A percentile compares a stretch with the other conserved stretches of the same genome.
phyloP scores from a whole-genome alignment of 2,797 vertebrate genomes.

The Macroramphosus scolopax region DNA sequence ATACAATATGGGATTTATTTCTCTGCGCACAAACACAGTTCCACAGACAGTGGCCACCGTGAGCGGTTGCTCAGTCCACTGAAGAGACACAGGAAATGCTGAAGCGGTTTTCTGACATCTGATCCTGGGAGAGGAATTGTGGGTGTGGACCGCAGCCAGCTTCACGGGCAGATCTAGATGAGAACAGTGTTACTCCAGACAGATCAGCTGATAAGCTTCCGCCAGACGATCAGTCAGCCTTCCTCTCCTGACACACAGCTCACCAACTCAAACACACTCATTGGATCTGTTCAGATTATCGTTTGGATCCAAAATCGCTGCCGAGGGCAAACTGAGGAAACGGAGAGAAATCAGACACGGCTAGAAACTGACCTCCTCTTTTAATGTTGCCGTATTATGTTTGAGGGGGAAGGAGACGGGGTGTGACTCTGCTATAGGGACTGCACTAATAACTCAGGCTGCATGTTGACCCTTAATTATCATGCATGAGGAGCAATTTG shows the following conservation, averaged over 20 bases:
- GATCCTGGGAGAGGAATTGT: conserved; percentile 51
- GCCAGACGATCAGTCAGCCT: conserved; percentile 55
- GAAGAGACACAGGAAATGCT: conserved; percentile 47
- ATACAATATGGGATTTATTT: no score
- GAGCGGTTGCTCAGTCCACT: neutral
- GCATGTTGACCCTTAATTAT: conserved; percentile 25
- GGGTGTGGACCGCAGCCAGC: conserved; percentile 58
- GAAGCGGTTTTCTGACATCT: conserved; percentile 56
- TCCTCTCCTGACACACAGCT: conserved; percentile 25
- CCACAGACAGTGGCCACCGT: neutral
- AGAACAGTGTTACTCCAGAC: conserved; percentile 60
- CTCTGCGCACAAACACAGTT: no score
- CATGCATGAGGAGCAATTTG: conserved; percentile 8
- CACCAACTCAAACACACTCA: conserved; percentile 28
- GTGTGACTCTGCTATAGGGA: conserved; percentile 5
- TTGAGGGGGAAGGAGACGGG: neutral
- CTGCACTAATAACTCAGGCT: conserved; percentile 3
- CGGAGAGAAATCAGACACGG: no score
- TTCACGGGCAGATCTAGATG: conserved; percentile 54
- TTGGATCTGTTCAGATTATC: conserved; percentile 51
- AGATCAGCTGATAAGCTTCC: conserved; percentile 70
- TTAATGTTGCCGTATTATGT: conserved; percentile 1
- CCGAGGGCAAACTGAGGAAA: conserved; percentile 48
- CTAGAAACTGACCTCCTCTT: neutral
- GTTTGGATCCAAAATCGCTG: conserved; percentile 39